These are phyloP conservation scores for Sinhomidia bicolor DNA, from an alignment of 2,888 invertebrate species.

Conservation along the genomic window DNA sequence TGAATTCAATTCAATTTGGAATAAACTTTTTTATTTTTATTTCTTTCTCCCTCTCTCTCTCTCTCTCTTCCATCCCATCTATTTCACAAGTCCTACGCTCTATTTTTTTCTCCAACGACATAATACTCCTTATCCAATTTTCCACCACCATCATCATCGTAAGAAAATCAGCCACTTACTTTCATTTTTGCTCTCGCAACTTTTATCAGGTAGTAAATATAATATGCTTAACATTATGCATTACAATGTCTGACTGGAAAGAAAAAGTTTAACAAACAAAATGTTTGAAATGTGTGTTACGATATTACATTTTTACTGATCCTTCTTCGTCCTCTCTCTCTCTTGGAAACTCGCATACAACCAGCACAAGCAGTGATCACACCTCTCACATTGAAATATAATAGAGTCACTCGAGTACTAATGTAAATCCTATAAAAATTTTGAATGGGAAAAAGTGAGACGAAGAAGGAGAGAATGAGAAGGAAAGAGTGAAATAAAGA, in stretches of 20 bases:
- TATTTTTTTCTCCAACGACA: slow-evolving; percentile 50
- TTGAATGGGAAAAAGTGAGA: slow-evolving; percentile 50
- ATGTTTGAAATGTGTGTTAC: slow-evolving; percentile 48
- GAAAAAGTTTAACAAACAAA: slow-evolving; percentile 57
- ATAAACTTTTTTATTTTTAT: slow-evolving; percentile 44
- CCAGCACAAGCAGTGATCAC: slow-evolving; percentile 48
- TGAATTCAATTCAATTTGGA: slow-evolving; percentile 80
- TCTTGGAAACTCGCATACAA: not conserved
- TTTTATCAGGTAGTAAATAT: slow-evolving; percentile 67
- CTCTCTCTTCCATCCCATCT: not conserved
- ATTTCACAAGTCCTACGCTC: slow-evolving; percentile 33
- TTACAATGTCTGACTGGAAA: slow-evolving; percentile 45
- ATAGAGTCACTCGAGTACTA: slow-evolving; percentile 62
- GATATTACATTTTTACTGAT: slow-evolving; percentile 68
- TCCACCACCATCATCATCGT: not conserved
- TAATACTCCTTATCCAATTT: slow-evolving; percentile 67
- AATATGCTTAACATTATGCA: slow-evolving; percentile 41
- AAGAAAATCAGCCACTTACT: slow-evolving; percentile 68
- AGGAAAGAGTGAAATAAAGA: not conserved
- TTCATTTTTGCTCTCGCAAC: slow-evolving; percentile 51
- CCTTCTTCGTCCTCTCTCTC: not conserved
- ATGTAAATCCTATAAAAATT: slow-evolving; percentile 70
- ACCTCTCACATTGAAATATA: slow-evolving; percentile 63
- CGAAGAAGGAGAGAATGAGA: slow-evolving; percentile 50
- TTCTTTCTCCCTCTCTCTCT: not conserved